Conservation (phyloP, 2,113 vertebrate genomes). For the Sula dactylatra region DNA sequence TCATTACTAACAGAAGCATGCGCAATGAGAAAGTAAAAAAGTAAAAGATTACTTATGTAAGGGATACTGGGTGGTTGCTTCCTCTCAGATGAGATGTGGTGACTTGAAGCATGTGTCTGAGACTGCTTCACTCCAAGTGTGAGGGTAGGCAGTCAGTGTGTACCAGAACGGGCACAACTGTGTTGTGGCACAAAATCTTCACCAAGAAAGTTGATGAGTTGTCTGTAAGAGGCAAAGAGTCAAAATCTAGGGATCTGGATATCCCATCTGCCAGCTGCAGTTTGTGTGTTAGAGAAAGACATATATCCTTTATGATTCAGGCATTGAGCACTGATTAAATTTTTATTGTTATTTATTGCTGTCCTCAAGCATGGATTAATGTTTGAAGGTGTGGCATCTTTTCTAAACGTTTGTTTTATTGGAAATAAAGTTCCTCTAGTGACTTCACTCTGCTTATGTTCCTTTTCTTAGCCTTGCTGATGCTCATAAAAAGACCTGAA, state of each 20-base stretch:
- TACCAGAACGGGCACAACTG: background rate
- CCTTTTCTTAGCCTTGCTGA: background rate
- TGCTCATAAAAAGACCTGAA: constrained; percentile 22
- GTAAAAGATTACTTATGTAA: background rate
- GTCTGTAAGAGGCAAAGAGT: background rate
- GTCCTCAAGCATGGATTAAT: background rate
- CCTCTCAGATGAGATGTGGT: background rate
- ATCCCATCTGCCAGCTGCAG: background rate
- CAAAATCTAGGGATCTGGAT: background rate
- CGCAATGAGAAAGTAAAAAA: background rate
- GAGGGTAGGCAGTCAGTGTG: background rate
- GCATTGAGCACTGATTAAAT: background rate
- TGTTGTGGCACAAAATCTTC: background rate
- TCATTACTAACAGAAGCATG: background rate
- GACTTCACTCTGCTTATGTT: background rate
- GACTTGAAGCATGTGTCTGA: background rate
- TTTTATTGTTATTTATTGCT: background rate
- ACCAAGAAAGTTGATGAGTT: background rate
- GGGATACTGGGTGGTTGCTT: background rate
- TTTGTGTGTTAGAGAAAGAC: background rate
- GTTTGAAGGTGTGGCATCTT: background rate
- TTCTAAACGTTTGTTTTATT: background rate
- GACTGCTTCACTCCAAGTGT: background rate
- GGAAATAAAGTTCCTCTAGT: background rate
- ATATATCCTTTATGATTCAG: background rate